Base-by-base conservation (phyloP, 2,113 vertebrate genomes). In the Prochilodus magdalenae region DNA sequence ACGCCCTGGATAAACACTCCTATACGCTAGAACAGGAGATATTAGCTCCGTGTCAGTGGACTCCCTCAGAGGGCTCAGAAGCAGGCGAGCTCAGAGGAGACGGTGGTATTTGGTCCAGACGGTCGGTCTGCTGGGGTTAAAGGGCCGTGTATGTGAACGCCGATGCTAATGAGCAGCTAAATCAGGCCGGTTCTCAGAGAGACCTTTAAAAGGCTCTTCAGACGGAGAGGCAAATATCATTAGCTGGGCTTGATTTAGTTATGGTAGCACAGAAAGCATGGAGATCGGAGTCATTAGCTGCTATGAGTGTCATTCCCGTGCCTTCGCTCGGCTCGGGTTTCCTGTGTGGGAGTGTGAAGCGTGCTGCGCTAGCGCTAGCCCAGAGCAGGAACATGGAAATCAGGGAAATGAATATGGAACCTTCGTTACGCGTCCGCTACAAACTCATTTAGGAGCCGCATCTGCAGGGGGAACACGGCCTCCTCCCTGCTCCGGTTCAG, bases 381-480 rank as follows among this genome's bases (percentile, higher is more conserved):
- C 24, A 59, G 30, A 79, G 33, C 24, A 44, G 24, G 47, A 71
- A 36, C 44, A 15, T 57, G 66, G 51, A 71, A 70, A 57, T 55
- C 18, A 47, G 65, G 33, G 63, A 69, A 24, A 49, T 33, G 75
- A 65, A 53, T 67, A 24, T 10, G 26, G 75, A 77, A 63, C 8
- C 26, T 22, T 14, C n/a, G 73, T 26, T 6, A 20, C 11, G 59
- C 30, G 4, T 0, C 49, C 40, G 7, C 13, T 16, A 51, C 7
- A 51, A 18, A 14, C 16, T 16, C 14, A 16, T 16, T 51, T 51
- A 51, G 49, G 7, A 51, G 15, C 16, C 49, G 4, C 49, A 18
- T 16, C 49, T 51, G 49, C 14, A 51, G 49, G 49, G 49, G 15
- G 16, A 15, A 18, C 7, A 2, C 49, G 7, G 3, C 14, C 16